phyloP scores from a whole-genome alignment of 2,797 vertebrate species.

The Clarias laeviceps region DNA sequence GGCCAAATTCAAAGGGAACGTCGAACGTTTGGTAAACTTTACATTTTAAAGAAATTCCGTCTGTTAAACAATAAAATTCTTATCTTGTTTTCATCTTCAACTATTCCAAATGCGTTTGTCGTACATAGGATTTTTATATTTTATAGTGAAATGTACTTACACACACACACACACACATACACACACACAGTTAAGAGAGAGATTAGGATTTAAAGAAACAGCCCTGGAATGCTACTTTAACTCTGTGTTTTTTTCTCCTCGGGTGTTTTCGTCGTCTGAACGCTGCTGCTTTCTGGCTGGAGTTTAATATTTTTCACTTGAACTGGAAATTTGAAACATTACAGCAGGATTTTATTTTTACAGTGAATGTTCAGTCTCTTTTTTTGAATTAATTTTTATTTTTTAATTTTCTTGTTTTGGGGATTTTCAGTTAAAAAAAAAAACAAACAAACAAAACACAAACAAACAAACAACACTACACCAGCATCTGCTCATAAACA shows the following conservation, averaged over 20 bases:
- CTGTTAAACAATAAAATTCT: neutral
- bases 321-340: conserved; percentile 46
- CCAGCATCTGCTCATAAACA: conserved; percentile 39
- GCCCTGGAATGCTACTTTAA: neutral
- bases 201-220: neutral
- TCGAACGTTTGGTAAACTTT: neutral
- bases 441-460: neutral
- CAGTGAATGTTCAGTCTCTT: conserved; percentile 5
- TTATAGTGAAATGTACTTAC: neutral
- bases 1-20: neutral
- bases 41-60: neutral
- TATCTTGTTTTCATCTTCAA: neutral
- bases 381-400: neutral
- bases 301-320: conserved; percentile 40
- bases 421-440: conserved; percentile 19
- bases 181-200: neutral
- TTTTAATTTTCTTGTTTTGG: neutral
- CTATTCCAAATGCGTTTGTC: neutral
- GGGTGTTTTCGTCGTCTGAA: conserved; percentile 23
- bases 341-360: neutral
- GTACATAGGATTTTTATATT: neutral
- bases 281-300: conserved; percentile 54
- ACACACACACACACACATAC: neutral
- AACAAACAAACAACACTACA: conserved; percentile 32
- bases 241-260: neutral